Evolutionary conservation across 2,113 vertebrate genomes (phyloP), one percentile per base, ranked within the genome.

Genomic region (Apus apus): DNA sequence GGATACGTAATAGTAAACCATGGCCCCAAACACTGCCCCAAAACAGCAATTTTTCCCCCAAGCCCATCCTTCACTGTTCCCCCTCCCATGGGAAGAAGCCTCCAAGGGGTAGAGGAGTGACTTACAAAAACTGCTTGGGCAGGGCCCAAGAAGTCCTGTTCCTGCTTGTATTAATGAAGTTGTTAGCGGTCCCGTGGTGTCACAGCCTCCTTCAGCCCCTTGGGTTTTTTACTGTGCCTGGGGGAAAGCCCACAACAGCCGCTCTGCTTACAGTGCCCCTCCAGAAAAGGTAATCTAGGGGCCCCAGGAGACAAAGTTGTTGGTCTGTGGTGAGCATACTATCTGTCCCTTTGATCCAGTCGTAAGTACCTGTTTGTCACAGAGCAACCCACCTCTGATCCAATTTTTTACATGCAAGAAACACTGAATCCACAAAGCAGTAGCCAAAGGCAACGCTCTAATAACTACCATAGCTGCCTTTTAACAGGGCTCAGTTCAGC

Each of bases 381-480:
- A 40, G 53, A 87, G 76, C 40, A 79, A 74, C 50, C 65, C 34
- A 60, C 46, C n/a, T 58, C 70, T 86, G 65, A 38, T 86, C 30
- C 68, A 38, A 27, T 36, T 38, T 54, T 84, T 60, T 58, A 46
- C 74, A 54, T 57, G 38, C 66, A 61, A 76, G 58, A 58, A 65
- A 61, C 2, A 1, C 46, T 13, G 46, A 76, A 54, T 62, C 48
- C 56, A 67, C 83, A 68, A 62, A 91, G 74, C 34, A 40, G 89
- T 60, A 94, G 81, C 86, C 89, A 46, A 92, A 36, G 46, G 82
- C 68, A 89, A 64, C 0, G 3, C 77, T 92, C 91, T 94, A 78
- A 22, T 43, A 74, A 66, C 90, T 79, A 86, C 66, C 85, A 87
- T 23, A 67, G 92, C 80, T 75, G 89, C 38, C 43, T 96, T 50